Evolutionary conservation across 2,797 vertebrate genomes (phyloP).

Genomic region (Echeneis naucrates): DNA sequence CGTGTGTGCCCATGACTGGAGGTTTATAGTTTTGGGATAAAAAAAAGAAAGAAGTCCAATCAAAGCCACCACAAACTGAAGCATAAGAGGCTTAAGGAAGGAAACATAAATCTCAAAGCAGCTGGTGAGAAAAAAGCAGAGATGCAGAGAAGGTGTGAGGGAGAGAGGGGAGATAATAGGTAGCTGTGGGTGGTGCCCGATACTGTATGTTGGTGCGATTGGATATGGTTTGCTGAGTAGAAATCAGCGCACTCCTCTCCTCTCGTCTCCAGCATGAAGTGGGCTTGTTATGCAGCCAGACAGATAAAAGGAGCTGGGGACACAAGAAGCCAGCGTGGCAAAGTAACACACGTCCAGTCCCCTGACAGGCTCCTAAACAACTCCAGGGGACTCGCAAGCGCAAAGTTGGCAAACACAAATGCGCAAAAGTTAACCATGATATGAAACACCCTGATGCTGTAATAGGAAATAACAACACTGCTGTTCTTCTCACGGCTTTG

Average conservation of each 20-base stretch:
- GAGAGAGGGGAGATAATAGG: conserved; percentile 63
- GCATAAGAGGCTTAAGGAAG: conserved; percentile 68
- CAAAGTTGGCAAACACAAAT: conserved; percentile 9
- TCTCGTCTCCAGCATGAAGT: conserved; percentile 51
- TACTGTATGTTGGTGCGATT: conserved; percentile 71
- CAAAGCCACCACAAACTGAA: conserved; percentile 43
- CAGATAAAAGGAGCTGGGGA: conserved; percentile 22
- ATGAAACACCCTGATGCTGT: background rate
- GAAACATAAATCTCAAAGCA: conserved; percentile 60
- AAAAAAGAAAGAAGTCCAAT: conserved; percentile 40
- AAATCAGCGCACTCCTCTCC: conserved; percentile 34
- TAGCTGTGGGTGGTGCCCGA: conserved; percentile 58
- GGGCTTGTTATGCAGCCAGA: conserved; percentile 50
- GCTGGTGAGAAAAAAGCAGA: conserved; percentile 53
- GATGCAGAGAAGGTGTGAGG: conserved; percentile 62
- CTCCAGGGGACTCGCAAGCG: conserved; percentile 21
- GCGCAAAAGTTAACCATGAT: conserved; percentile 1
- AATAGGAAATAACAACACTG: background rate
- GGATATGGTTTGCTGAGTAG: conserved; percentile 69
- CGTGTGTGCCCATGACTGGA: conserved; percentile 8
- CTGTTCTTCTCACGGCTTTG: background rate
- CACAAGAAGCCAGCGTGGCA: conserved; percentile 22
- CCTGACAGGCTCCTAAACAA: conserved; percentile 25
- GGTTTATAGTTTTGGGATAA: conserved; percentile 9
- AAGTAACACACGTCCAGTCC: conserved; percentile 25